Evolutionary conservation across 2,888 invertebrate genomes (phyloP).

Genomic region (Tromatobia lineatoria): DNA sequence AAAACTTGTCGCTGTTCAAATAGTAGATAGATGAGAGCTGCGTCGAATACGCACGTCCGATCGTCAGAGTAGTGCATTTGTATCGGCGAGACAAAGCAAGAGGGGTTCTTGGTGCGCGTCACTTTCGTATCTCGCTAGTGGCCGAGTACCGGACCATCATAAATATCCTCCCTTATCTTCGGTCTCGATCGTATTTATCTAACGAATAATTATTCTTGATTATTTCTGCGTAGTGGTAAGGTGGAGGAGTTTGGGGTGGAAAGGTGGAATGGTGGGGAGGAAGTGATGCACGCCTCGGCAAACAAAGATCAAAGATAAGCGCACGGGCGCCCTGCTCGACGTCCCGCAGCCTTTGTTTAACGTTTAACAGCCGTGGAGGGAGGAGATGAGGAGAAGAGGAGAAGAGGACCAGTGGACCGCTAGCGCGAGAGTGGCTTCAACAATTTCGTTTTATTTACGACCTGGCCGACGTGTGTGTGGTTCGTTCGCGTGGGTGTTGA

Average conservation of each 20-base stretch:
- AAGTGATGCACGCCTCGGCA: constrained; percentile 80
- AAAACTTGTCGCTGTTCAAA: constrained; percentile 24
- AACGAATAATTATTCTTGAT: constrained; percentile 84
- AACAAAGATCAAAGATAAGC: constrained; percentile 82
- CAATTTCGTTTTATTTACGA: constrained; percentile 84
- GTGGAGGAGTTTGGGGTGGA: constrained; percentile 54
- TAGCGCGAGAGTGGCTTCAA: constrained; percentile 74
- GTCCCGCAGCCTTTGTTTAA: constrained; percentile 81
- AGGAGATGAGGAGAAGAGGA: constrained; percentile 3
- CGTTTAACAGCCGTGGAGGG: constrained; percentile 61
- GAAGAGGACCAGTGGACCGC: constrained; percentile 7
- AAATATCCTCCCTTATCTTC: constrained; percentile 76
- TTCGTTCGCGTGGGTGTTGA: constrained; percentile 78
- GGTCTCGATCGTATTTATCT: constrained; percentile 82
- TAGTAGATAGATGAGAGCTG: background rate
- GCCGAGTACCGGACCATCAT: constrained; percentile 56
- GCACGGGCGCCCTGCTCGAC: constrained; percentile 72
- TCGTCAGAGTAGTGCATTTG: constrained; percentile 13
- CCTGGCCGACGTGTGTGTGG: constrained; percentile 66
- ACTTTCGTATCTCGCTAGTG: constrained; percentile 29
- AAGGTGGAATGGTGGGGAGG: constrained; percentile 57
- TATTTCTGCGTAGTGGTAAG: constrained; percentile 76
- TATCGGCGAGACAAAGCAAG: constrained; percentile 52
- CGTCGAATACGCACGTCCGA: background rate
- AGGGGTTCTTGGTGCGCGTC: constrained; percentile 25